These are phyloP conservation scores for Cassiopea andromeda DNA, from an alignment of 30 jellyfish, hydroid and myxozoan species.

Conservation along the genomic window DNA sequence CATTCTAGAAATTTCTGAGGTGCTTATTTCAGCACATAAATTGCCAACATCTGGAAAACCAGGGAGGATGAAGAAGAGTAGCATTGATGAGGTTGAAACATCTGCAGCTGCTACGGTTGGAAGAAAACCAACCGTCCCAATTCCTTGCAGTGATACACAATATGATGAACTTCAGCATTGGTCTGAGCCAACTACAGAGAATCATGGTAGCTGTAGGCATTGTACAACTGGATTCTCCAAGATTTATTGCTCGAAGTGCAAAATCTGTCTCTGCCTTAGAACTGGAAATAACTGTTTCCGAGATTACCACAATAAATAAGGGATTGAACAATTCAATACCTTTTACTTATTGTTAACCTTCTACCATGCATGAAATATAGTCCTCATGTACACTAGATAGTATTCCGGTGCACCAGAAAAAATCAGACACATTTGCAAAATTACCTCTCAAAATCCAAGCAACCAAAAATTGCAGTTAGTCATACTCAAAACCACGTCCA, in stretches of 20 bases:
- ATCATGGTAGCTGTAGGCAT: background rate
- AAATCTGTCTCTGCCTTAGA: conserved; percentile 11
- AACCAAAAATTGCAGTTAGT: no score
- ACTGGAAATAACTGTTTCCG: conserved; percentile 19
- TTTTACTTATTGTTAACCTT: no score
- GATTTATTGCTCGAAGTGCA: conserved; percentile 20
- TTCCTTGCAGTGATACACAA: background rate
- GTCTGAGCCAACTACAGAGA: conserved; percentile 25
- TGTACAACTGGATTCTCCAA: background rate
- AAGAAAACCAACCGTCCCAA: conserved; percentile 22
- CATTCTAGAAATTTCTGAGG: conserved; percentile 22
- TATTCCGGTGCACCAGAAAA: no score
- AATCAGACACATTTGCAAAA: no score
- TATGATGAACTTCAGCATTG: conserved; percentile 48
- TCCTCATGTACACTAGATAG: no score
- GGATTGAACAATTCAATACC: no score
- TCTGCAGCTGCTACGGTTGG: conserved; percentile 3
- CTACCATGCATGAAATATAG: no score
- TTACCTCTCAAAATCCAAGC: no score
- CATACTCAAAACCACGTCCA: no score
- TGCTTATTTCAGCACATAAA: background rate
- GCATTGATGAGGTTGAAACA: background rate
- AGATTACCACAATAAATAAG: background rate
- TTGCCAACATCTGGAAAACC: conserved; percentile 40
- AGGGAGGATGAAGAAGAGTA: background rate